phyloP scores from a whole-genome alignment of 2,113 vertebrate genomes.

The Xiphophorus hellerii region DNA sequence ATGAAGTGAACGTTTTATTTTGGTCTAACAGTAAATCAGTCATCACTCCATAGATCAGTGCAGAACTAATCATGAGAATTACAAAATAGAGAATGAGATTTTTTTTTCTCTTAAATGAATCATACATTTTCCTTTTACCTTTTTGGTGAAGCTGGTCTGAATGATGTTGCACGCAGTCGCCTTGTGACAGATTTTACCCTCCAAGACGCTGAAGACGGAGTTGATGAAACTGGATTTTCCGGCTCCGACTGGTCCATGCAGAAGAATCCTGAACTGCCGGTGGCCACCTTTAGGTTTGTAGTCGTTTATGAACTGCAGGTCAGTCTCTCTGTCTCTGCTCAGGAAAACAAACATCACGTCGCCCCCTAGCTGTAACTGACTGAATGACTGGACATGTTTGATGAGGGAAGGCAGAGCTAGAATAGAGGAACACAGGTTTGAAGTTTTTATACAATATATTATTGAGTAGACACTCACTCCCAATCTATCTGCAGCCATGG shows the following conservation, averaged over 20 bases:
- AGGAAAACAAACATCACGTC: constrained; percentile 1
- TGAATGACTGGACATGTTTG: no score
- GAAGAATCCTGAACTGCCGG: constrained; percentile 23
- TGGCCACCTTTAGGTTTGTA: not conserved
- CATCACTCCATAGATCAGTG: no score
- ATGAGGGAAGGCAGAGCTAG: no score
- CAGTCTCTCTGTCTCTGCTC: not conserved
- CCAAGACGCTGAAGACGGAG: not conserved
- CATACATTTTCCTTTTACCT: not conserved
- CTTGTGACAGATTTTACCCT: not conserved
- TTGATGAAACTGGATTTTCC: constrained; percentile 47
- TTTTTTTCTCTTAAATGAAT: no score
- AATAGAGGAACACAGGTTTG: no score
- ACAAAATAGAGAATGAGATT: no score
- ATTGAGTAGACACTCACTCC: not conserved
- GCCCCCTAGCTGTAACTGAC: no score
- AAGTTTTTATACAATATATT: not conserved
- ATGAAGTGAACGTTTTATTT: not conserved
- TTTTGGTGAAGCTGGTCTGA: not conserved
- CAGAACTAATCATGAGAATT: no score
- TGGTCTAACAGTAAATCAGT: no score
- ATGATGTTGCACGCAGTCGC: not conserved
- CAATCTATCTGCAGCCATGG: not conserved
- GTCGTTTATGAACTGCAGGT: not conserved
- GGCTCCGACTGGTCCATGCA: not conserved